These are phyloP conservation scores for Leptobrachium ailaonicum DNA, from an alignment of 2,113 vertebrate species.

Conservation along the genomic window DNA sequence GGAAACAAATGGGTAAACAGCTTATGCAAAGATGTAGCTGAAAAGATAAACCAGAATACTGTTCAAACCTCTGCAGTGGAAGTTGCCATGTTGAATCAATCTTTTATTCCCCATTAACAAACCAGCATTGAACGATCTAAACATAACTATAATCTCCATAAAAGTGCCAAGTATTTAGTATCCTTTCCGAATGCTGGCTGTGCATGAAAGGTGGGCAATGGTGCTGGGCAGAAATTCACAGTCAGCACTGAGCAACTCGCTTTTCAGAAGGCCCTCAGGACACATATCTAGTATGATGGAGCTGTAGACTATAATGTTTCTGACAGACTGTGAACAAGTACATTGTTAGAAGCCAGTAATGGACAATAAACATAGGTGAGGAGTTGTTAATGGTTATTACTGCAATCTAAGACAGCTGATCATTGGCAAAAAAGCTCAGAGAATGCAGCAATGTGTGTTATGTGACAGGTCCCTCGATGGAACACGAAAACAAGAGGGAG, in stretches of 20 bases:
- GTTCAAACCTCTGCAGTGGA: too few species aligned
- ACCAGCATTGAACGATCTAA: neutral
- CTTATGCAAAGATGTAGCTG: too few species aligned
- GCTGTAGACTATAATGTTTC: constrained; percentile 53
- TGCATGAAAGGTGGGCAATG: neutral
- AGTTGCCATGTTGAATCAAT: too few species aligned
- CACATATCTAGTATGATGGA: constrained; percentile 44
- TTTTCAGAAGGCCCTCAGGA: constrained; percentile 46
- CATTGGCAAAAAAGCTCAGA: neutral
- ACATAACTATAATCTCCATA: neutral
- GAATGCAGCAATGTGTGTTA: neutral
- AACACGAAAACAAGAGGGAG: neutral
- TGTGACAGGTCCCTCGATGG: neutral
- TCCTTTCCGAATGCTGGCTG: constrained; percentile 6
- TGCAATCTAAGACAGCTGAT: constrained; percentile 51
- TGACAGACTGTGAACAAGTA: constrained; percentile 58
- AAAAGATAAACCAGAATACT: too few species aligned
- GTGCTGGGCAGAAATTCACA: constrained; percentile 24
- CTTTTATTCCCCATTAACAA: too few species aligned
- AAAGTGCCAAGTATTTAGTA: neutral
- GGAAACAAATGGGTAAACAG: too few species aligned
- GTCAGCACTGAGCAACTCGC: constrained; percentile 14
- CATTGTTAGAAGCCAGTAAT: constrained; percentile 34
- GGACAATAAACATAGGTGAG: constrained; percentile 49
- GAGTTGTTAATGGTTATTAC: constrained; percentile 48